Conservation (phyloP, 2,888 invertebrate genomes). For the Phytoseiulus persimilis region DNA sequence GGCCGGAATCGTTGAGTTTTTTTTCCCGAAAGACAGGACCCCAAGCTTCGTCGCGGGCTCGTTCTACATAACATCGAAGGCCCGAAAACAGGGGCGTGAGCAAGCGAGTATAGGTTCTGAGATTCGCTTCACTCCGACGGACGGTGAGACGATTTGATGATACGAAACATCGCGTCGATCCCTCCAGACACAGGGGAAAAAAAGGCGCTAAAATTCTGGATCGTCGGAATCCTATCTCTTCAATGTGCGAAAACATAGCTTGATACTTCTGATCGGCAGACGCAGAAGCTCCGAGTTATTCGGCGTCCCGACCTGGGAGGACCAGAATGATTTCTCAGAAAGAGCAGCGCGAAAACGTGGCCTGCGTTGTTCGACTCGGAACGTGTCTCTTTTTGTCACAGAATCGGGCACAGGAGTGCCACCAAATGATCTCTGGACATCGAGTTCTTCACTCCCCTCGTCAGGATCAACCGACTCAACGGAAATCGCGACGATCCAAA, state of each 20-base stretch:
- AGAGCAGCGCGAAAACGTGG: no score
- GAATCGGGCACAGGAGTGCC: no score
- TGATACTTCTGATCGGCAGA: not conserved
- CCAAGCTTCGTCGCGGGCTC: not conserved
- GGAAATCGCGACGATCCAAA: no score
- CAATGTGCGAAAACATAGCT: not conserved
- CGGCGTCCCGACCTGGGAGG: no score
- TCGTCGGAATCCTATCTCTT: not conserved
- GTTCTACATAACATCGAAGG: not conserved
- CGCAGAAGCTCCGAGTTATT: no score
- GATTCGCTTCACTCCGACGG: not conserved
- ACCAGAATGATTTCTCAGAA: no score
- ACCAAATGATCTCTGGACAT: no score
- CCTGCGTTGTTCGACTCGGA: no score
- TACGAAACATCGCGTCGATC: not conserved
- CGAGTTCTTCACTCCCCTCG: no score
- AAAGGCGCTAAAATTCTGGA: no score
- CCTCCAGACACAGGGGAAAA: not conserved
- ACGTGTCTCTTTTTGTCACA: no score
- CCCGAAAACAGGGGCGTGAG: not conserved
- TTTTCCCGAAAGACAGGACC: not conserved
- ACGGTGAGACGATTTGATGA: not conserved
- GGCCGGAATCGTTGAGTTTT: not conserved
- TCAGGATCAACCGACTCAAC: no score
- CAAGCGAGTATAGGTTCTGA: not conserved